Percentiles rank a stretch among this genome's conserved stretches.
Evolutionary conservation across 2,113 vertebrate genomes (phyloP).

Genomic region (Dascyllus trimaculatus): DNA sequence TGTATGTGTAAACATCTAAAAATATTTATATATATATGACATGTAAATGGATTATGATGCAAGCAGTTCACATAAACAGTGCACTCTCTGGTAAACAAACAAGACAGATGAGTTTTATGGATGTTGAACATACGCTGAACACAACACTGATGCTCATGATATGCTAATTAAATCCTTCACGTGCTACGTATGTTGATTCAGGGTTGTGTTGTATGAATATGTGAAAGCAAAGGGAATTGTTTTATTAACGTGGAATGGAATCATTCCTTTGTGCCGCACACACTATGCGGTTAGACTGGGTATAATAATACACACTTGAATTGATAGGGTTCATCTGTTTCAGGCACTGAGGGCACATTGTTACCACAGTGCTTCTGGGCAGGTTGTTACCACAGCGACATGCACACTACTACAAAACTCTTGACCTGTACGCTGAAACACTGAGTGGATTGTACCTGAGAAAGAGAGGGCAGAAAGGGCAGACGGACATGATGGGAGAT

Average conservation of each 20-base stretch:
- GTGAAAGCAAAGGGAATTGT: not conserved
- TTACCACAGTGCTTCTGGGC: conserved; percentile 29
- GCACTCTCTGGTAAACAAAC: not conserved
- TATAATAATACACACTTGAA: conserved; percentile 36
- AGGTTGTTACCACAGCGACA: conserved; percentile 43
- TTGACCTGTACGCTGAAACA: conserved; percentile 43
- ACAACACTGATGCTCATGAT: not conserved
- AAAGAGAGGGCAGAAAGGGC: no score
- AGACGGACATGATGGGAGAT: no score
- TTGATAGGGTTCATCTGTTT: conserved; percentile 44
- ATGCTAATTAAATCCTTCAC: conserved; percentile 8
- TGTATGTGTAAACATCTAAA: conserved; percentile 1
- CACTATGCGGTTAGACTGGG: conserved; percentile 6
- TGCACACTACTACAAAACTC: conserved; percentile 35
- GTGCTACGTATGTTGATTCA: not conserved
- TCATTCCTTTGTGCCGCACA: not conserved
- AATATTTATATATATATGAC: conserved; percentile 16
- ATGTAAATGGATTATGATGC: conserved; percentile 7
- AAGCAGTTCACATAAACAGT: conserved; percentile 14
- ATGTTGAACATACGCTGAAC: not conserved
- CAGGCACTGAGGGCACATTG: conserved; percentile 39
- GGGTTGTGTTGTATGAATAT: conserved; percentile 4
- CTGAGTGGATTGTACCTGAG: conserved; percentile 24
- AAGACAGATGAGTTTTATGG: conserved; percentile 12
- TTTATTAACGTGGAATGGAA: not conserved